Evolutionary conservation across 2,113 vertebrate genomes (phyloP), one percentile per base, ranked within the genome.

Genomic region (Mesitornis unicolor): DNA sequence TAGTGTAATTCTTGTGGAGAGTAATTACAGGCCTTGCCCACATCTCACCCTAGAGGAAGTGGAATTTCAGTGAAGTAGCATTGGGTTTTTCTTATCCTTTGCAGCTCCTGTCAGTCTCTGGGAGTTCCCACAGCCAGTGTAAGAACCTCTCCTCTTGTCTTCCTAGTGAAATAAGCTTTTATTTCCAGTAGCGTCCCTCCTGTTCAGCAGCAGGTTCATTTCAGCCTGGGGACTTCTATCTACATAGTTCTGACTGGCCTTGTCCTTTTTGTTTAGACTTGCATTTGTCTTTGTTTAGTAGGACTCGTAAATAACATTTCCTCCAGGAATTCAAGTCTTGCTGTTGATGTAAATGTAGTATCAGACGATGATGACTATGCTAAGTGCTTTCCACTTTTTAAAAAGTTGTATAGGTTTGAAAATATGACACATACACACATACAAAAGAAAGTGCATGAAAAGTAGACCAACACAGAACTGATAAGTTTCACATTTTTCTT

Each of bases 231-330:
- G 48, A 67, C 71, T 96, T 88, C 93, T 85, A 71, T 81, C 56
- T 56, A 6, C 53, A 26, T 95, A 93, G 85, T 92, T 92, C 88
- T 77, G 60, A 28, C 60, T 11, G 9, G n/a, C 61, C 68, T 70
- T 67, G 56, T 81, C 89, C 57, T 71, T 5, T 81, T 82, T 96
- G 85, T 96, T 97, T 96, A 89, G 89, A 87, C 68, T 42, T 68
- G 40, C 20, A 35, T 81, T 81, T 35, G 18, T 68, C 60, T 88
- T 93, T 92, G 93, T 95, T 88, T 88, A 73, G 56, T 43, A 53
- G 80, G 67, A 48, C 70, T 94, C 51, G 28, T 75, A 87, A 96
- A 84, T 69, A 73, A 59, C 51, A n/a, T 67, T 90, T 91, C 76
- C 73, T 90, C 31, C 75, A 92, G 87, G 87, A 96, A 70, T 47